A percentile compares a stretch with the other conserved stretches of the same genome.
Evolutionary conservation across 1,140 invertebrate species (phyloP).

Genomic region (Drosophila elegans): DNA sequence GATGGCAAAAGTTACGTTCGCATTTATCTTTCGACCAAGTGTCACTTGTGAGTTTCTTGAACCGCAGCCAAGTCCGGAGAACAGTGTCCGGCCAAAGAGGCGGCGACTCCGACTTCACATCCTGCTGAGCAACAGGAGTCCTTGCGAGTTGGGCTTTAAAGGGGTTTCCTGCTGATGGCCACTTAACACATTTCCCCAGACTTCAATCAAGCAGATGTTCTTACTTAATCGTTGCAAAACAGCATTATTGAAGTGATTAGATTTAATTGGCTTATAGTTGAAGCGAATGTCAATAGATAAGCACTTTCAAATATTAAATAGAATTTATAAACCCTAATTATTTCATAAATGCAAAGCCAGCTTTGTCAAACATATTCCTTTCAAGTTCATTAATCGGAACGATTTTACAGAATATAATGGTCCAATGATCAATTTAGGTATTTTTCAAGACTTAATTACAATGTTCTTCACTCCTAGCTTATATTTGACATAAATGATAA

Average conservation of each 20-base stretch:
- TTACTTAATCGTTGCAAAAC: slow-evolving; percentile 50
- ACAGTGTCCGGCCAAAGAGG: slow-evolving; percentile 27
- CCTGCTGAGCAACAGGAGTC: slow-evolving; percentile 30
- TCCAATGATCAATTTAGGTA: no score
- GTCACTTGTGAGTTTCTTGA: slow-evolving; percentile 81
- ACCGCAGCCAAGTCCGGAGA: slow-evolving; percentile 69
- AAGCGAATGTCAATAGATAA: no score
- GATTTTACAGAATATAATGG: no score
- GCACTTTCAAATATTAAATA: no score
- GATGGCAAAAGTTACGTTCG: slow-evolving; percentile 79
- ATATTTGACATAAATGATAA: no score
- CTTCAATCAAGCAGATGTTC: slow-evolving; percentile 46
- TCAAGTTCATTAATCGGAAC: no score
- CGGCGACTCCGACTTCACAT: slow-evolving; percentile 1
- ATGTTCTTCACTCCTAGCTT: no score
- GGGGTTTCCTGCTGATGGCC: slow-evolving; percentile 21
- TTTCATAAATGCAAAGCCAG: no score
- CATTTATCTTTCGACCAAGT: slow-evolving; percentile 80
- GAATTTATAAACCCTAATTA: no score
- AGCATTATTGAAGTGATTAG: background rate
- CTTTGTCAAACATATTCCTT: no score
- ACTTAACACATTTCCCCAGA: slow-evolving; percentile 18
- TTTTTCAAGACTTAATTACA: no score
- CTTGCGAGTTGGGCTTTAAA: slow-evolving; percentile 34
- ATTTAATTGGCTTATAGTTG: no score